These are phyloP conservation scores for Callospermophilus lateralis DNA, from an alignment of 2,113 vertebrate species.

Conservation along the genomic window DNA sequence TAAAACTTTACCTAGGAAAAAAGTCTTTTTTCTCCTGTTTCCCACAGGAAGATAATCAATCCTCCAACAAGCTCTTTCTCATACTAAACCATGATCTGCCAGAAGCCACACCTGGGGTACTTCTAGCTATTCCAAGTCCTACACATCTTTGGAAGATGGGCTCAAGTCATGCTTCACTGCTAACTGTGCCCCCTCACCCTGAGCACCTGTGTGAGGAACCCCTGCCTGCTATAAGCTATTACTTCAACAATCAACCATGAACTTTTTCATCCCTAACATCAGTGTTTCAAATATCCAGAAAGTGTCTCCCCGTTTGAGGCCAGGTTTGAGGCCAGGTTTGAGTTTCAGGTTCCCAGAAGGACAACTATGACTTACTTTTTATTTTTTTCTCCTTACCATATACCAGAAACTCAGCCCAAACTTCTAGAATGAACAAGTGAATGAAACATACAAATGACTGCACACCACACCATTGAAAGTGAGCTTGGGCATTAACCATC, in stretches of 20 bases:
- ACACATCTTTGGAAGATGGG: neutral
- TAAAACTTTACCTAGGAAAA: conserved; percentile 5
- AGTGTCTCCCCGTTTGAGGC: neutral
- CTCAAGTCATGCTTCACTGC: neutral
- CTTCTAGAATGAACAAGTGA: conserved; percentile 28
- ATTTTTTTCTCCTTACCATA: conserved; percentile 26
- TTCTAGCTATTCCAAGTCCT: neutral
- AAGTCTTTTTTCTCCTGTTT: neutral
- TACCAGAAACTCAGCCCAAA: conserved; percentile 36
- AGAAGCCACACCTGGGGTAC: neutral
- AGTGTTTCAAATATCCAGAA: neutral
- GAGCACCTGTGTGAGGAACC: neutral
- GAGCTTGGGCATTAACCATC: conserved; percentile 42
- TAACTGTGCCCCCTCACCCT: neutral
- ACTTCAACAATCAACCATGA: neutral
- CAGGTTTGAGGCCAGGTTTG: neutral
- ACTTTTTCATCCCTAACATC: neutral
- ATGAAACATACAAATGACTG: neutral
- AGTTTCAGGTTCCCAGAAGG: neutral
- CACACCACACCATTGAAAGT: neutral
- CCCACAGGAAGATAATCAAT: neutral
- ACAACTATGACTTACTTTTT: neutral
- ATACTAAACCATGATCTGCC: neutral
- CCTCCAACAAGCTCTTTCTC: conserved; percentile 40
- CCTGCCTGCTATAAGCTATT: neutral